Evolutionary conservation across 2,113 vertebrate species (phyloP).

Genomic region (Carassius auratus): DNA sequence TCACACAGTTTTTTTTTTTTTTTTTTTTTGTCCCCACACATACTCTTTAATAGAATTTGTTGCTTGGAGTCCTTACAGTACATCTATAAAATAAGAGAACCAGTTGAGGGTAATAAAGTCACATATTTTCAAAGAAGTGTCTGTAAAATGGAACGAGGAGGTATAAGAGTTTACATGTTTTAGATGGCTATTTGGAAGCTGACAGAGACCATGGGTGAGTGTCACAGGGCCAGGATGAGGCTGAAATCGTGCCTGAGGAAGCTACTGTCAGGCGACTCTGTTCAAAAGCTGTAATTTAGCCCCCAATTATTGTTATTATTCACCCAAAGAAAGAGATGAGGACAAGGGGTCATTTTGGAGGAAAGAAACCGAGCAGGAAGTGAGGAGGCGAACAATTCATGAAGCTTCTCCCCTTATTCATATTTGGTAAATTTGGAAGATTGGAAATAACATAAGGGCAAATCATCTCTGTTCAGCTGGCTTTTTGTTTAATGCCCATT

Average conservation of each 20-base stretch:
- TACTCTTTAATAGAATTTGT: not conserved
- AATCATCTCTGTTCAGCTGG: not conserved
- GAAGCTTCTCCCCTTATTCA: not conserved
- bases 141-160: not conserved
- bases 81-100: not conserved
- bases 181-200: not conserved
- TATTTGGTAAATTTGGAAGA: not conserved
- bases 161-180: not conserved
- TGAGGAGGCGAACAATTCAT: slow-evolving; percentile 6
- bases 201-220: not conserved
- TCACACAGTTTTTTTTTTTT: slow-evolving; percentile 6
- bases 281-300: slow-evolving; percentile 60
- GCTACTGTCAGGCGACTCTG: slow-evolving; percentile 55
- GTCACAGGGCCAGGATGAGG: slow-evolving; percentile 21
- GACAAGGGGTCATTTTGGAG: slow-evolving; percentile 58
- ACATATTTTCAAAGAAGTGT: not conserved
- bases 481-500: not conserved
- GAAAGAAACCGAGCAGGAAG: slow-evolving; percentile 44
- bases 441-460: slow-evolving; percentile 3
- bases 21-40: not conserved
- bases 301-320: slow-evolving; percentile 60
- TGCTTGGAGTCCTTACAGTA: not conserved
- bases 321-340: slow-evolving; percentile 51
- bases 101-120: not conserved
- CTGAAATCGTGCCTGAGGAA: slow-evolving; percentile 49